A percentile compares a stretch with the other conserved stretches of the same genome.
Evolutionary conservation across 2,888 invertebrate genomes (phyloP).

Genomic region (Trissonchulus sp.): DNA sequence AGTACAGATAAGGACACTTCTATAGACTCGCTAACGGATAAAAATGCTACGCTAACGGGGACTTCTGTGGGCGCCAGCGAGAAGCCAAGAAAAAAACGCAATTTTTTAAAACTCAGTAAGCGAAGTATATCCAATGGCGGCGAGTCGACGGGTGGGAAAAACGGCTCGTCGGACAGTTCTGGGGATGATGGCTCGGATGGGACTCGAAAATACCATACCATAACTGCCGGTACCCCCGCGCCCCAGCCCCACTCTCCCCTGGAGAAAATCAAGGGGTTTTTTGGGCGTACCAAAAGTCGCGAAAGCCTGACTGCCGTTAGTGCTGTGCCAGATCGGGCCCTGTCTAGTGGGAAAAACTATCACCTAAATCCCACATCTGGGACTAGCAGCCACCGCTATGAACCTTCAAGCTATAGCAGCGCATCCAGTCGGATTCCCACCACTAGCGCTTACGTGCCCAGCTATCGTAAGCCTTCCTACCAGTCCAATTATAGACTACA

Average conservation of each 20-base stretch:
- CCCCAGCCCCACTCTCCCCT: slow-evolving; percentile 44
- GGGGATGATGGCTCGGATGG: not conserved
- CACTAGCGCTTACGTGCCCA: not conserved
- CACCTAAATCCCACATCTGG: no score
- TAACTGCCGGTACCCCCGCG: not conserved
- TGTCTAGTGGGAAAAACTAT: not conserved
- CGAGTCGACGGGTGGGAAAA: not conserved
- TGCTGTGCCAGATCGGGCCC: not conserved
- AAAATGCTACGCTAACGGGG: not conserved
- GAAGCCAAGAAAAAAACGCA: not conserved
- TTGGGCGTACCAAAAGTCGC: slow-evolving; percentile 6
- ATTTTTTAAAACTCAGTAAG: slow-evolving; percentile 10
- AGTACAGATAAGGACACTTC: not conserved
- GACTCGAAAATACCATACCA: not conserved
- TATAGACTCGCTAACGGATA: not conserved
- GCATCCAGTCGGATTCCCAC: not conserved
- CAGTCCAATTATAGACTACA: not conserved
- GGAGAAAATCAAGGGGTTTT: slow-evolving; percentile 46
- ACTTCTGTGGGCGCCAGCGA: not conserved
- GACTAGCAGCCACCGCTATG: not conserved
- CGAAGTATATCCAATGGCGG: not conserved
- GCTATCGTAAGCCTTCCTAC: not conserved
- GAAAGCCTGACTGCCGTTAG: not conserved
- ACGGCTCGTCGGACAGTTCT: not conserved
- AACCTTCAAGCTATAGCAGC: not conserved